These are phyloP conservation scores for Drosophila littoralis DNA, from an alignment of 1,140 invertebrate species.

Conservation along the genomic window DNA sequence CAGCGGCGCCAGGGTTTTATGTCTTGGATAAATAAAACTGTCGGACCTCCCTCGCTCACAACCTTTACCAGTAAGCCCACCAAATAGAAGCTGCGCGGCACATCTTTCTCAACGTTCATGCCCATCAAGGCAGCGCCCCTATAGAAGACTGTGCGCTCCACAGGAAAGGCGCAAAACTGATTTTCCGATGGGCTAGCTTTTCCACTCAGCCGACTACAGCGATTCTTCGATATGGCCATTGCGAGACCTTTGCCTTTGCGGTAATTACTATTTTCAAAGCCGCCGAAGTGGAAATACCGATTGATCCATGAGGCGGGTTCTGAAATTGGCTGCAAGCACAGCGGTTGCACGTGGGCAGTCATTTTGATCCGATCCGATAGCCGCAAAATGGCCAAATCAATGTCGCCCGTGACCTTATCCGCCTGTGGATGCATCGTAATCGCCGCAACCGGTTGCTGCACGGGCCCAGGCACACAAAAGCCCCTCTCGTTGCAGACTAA, in stretches of 20 bases:
- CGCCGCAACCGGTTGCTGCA: constrained; percentile 21
- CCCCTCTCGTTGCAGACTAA: constrained; percentile 53
- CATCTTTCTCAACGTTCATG: constrained; percentile 41
- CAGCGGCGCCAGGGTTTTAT: constrained; percentile 34
- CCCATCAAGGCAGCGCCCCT: constrained; percentile 51
- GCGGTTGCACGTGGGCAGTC: constrained; percentile 43
- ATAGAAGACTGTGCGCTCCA: constrained; percentile 41
- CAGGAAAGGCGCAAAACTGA: constrained; percentile 58
- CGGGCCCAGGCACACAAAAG: constrained; percentile 58
- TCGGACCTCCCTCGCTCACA: not conserved
- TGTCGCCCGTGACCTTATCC: constrained; percentile 55
- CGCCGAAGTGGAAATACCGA: constrained; percentile 53
- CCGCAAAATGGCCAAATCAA: constrained; percentile 56
- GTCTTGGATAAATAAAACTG: constrained; percentile 46
- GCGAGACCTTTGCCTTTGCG: constrained; percentile 48
- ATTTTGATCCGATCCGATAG: constrained; percentile 38
- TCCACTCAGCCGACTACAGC: constrained; percentile 27
- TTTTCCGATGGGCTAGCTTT: constrained; percentile 31
- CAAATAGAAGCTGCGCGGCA: constrained; percentile 59
- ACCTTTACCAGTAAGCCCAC: constrained; percentile 36
- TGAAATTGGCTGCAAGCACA: constrained; percentile 43
- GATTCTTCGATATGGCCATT: constrained; percentile 37
- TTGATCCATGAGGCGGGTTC: constrained; percentile 49
- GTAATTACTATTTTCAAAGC: constrained; percentile 22
- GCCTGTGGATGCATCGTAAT: constrained; percentile 53